phyloP scores from a whole-genome alignment of 2,797 vertebrate genomes.

The Eurystomus glaucurus region DNA sequence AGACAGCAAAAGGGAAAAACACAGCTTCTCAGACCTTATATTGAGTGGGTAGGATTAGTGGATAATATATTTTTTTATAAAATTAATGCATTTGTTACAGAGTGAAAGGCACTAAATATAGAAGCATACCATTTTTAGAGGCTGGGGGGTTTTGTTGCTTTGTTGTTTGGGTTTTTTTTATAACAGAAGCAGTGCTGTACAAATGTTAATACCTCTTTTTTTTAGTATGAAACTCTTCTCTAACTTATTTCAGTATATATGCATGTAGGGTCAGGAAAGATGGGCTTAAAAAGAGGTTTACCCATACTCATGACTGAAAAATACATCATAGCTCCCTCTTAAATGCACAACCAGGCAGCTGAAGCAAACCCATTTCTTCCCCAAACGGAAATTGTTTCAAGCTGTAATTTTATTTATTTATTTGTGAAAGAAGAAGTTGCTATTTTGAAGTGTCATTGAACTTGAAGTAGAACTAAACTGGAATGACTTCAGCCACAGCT shows the following conservation, averaged over 20 bases:
- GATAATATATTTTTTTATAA: not conserved
- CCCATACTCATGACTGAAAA: not conserved
- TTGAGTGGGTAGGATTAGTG: not conserved
- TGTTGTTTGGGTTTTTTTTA: not conserved
- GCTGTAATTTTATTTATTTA: not conserved
- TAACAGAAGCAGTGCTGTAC: not conserved
- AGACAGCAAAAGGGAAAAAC: not conserved
- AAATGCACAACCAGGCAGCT: not conserved
- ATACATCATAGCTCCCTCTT: not conserved
- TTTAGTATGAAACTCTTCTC: not conserved
- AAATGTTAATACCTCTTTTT: not conserved
- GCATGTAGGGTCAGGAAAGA: not conserved
- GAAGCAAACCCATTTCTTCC: not conserved
- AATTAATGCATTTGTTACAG: not conserved
- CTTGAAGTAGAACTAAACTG: slow-evolving; percentile 26
- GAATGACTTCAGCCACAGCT: slow-evolving; percentile 65
- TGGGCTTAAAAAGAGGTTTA: not conserved
- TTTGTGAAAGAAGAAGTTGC: slow-evolving; percentile 18
- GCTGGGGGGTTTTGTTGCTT: not conserved
- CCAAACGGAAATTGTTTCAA: not conserved
- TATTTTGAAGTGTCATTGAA: slow-evolving; percentile 42
- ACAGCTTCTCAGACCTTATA: not conserved
- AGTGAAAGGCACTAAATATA: not conserved
- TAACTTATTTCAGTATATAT: not conserved
- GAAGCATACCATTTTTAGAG: not conserved